Evolutionary conservation across 1,140 invertebrate species (phyloP), one percentile per base, ranked within the genome.

Genomic region (Leptestheria dahalacensis): DNA sequence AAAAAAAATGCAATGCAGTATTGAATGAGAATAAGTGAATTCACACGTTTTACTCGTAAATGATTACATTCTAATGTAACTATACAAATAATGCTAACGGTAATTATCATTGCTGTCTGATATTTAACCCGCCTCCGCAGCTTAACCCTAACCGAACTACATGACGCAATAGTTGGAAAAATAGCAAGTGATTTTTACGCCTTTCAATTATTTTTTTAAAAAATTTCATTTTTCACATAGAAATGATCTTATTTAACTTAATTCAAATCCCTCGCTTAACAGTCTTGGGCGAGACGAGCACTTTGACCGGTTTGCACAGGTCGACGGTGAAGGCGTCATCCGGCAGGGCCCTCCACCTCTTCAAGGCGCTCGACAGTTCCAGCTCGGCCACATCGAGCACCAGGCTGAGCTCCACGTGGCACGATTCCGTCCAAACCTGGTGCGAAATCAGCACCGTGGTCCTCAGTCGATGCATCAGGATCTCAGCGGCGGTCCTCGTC

Each of bases 371-470:
- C 71, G 64, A 77, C 64, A 60, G 64, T 66, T 77, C 74, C 11
- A 79, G 77, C 33, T 86, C 85, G 4, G 82, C 79, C 15, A 91
- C 82, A 20, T 88, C 82, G 26, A 92, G 70, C 18, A 87, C 88
- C 15, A 93, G 75, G 1, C 82, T 85, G 56, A 93, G 81, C 68
- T 91, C 87, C n/a, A 93, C 83, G 58, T 86, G 85, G 62, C 87
- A 91, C 10, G 87, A 82, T 70, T 92, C 89, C 60, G 86, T 87
- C 87, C 88, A 90, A 4, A 89, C 70, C 51, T 86, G 84, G 72
- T 95, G 91, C 0, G 91, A 94, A 2, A 96, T 75, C 21, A 94
- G 72, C 6, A 94, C 85, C 15, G 84, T 87, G 1, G 90, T 91
- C 23, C 87, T 74, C 10, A 97, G 73, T 50, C 89, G 77, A 63